Base-by-base conservation (phyloP, 2,888 invertebrate species). In the Epsilonema sp. region DNA sequence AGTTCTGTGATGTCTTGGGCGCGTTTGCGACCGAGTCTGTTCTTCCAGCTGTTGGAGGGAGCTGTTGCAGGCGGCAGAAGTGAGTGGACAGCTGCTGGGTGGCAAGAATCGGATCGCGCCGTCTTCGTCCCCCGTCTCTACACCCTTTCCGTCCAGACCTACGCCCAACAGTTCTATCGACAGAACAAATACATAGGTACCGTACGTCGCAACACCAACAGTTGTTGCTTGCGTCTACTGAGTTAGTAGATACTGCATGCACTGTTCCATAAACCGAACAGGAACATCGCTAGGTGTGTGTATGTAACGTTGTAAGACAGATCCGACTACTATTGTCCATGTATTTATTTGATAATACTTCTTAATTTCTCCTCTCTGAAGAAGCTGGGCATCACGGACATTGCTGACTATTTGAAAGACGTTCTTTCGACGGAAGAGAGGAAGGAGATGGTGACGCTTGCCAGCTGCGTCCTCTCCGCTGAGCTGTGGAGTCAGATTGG, bases 131-230 rank as follows among this genome's bases (percentile, higher is more conserved):
- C 80, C 36, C 68, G 71, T 36, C 70, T 77, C 49, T 77, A 78
- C 61, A 73, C 75, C 1, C 71, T 72, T 55, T 71, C 75, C 47
- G 78, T 78, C 58, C 75, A 74, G 61, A 82, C 86, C 59, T 94
- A 85, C 83, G 80, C 89, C 0, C 77, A 79, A 54, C 80, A 78
- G 55, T 90, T 86, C 66, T 89, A 80, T 66, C 80, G 77, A 60
- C 87, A 90, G 67, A 92, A 92, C 68, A 82, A 85, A 50, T 94
- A 89, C 64, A 70, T 97, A 51, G 78, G 78, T 77, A 57, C 58
- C 66, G 59, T 51, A n/a, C 3, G n/a, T 43, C 8, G n/a, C n/a
- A n/a, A n/a, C n/a, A n/a, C n/a, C n/a, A n/a, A n/a, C n/a, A n/a
- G n/a, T n/a, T n/a, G n/a, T n/a, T n/a, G n/a, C n/a, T n/a, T n/a